A percentile compares a stretch with the other conserved stretches of the same genome.
phyloP scores from a whole-genome alignment of 2,888 invertebrate species.

The Apamea sordens region DNA sequence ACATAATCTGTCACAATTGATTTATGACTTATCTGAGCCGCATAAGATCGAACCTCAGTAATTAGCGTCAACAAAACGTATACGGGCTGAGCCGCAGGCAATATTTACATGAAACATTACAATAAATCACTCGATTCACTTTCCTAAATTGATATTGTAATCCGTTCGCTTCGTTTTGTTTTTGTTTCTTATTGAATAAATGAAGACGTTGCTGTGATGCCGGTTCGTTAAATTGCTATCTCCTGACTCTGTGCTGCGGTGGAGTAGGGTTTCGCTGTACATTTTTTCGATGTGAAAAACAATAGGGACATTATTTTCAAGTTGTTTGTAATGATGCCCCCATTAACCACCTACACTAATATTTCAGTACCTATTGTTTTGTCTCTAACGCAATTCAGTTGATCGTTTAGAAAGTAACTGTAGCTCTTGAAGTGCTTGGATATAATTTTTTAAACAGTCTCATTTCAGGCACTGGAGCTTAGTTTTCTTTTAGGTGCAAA shows the following conservation, averaged over 20 bases:
- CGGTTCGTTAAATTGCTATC: conserved; percentile 90
- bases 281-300: conserved; percentile 43
- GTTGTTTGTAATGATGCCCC: background rate
- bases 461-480: background rate
- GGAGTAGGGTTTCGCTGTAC: conserved; percentile 43
- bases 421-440: background rate
- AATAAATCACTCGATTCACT: conserved; percentile 89
- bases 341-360: background rate
- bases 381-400: background rate
- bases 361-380: background rate
- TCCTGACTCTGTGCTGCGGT: conserved; percentile 73
- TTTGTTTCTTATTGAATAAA: conserved; percentile 87
- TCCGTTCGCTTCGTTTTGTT: conserved; percentile 83
- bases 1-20: conserved; percentile 66
- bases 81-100: conserved; percentile 68
- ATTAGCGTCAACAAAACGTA: conserved; percentile 76
- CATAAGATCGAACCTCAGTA: conserved; percentile 64
- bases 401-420: background rate
- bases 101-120: conserved; percentile 85
- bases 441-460: background rate
- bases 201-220: conserved; percentile 88
- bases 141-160: conserved; percentile 91
- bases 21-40: conserved; percentile 57
- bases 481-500: background rate
- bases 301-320: background rate